Conservation (phyloP, 1,140 invertebrate species). For the Triops cancriformis region DNA sequence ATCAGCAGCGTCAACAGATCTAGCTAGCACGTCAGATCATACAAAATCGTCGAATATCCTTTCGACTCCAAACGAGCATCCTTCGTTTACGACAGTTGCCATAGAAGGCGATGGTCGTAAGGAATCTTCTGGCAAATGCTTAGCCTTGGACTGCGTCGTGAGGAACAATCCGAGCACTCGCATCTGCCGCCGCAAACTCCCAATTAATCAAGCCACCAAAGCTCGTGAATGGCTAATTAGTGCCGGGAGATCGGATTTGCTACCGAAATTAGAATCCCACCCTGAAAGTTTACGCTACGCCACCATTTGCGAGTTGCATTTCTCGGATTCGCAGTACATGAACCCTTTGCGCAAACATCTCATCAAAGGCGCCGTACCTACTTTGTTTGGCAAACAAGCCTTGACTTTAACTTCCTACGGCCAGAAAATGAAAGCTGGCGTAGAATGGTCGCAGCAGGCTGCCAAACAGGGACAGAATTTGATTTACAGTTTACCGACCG, state of each 20-base stretch:
- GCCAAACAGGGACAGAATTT: neutral
- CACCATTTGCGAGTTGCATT: neutral
- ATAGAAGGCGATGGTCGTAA: neutral
- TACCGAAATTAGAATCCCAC: neutral
- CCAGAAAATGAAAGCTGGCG: neutral
- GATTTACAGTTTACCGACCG: neutral
- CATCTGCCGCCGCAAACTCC: neutral
- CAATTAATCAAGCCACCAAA: neutral
- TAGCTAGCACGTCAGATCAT: too few relatives aligned
- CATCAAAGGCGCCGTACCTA: neutral
- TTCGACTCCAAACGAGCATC: neutral
- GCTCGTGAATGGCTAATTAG: neutral
- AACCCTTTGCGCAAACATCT: neutral
- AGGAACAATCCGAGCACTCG: neutral
- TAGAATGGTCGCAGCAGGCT: neutral
- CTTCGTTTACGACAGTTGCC: neutral
- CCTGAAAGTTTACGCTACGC: neutral
- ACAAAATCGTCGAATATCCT: neutral
- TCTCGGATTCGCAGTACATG: neutral
- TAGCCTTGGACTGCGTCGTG: neutral
- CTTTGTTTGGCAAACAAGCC: neutral
- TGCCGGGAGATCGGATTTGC: neutral
- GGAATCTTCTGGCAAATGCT: neutral
- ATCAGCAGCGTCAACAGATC: neutral
- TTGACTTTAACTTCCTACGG: neutral